Conservation (phyloP, 2,113 vertebrate genomes). For the Bungarus multicinctus region DNA sequence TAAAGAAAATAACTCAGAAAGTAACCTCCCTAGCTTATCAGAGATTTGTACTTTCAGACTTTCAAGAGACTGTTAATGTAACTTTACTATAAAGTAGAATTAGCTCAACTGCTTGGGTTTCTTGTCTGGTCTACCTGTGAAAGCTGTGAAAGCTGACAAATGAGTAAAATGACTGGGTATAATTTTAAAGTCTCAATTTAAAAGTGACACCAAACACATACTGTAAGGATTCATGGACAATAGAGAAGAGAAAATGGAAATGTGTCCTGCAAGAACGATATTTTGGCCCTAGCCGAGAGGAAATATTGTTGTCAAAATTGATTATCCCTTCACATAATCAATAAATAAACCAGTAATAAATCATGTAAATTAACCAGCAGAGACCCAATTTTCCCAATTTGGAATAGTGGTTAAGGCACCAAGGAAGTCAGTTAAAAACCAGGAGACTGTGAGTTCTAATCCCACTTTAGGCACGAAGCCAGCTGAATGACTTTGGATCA, state of each 20-base stretch:
- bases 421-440: neutral
- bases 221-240: neutral
- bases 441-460: neutral
- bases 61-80: neutral
- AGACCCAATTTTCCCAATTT: neutral
- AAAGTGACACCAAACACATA: neutral
- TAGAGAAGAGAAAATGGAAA: neutral
- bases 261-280: neutral
- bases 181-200: neutral
- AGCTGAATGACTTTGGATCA: neutral
- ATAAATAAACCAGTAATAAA: neutral
- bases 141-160: neutral
- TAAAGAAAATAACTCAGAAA: neutral
- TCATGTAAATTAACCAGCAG: neutral
- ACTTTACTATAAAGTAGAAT: neutral
- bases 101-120: neutral
- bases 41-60: neutral
- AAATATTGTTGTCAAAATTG: neutral
- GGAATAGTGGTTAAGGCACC: neutral
- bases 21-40: neutral
- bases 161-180: neutral
- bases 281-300: neutral
- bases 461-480: neutral
- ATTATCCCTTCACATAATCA: neutral
- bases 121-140: neutral